A percentile compares a stretch with the other conserved stretches of the same genome.
Evolutionary conservation across 2,888 invertebrate genomes (phyloP).

Genomic region (Tetanocera ferruginea): DNA sequence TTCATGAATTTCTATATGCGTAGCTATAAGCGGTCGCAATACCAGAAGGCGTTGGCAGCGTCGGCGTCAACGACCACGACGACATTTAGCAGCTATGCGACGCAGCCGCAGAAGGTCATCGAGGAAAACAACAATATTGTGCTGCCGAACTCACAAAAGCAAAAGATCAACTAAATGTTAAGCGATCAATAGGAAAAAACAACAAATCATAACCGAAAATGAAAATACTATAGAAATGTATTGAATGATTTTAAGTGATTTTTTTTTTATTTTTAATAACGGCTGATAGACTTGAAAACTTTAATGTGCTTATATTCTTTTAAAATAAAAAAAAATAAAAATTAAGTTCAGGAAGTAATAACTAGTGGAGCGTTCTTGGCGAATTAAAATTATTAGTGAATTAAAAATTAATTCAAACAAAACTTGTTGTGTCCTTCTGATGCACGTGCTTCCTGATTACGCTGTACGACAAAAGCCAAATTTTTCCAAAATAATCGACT

Average conservation of each 20-base stretch:
- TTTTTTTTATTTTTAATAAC: neutral
- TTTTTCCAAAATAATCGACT: too few relatives aligned
- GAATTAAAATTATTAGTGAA: neutral
- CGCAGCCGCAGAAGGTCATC: constrained; percentile 44
- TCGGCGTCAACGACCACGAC: constrained; percentile 21
- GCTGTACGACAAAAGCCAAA: too few relatives aligned
- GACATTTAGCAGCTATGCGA: constrained; percentile 31
- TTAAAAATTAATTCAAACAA: neutral
- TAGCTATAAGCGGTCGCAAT: constrained; percentile 75
- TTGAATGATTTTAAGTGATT: too few relatives aligned
- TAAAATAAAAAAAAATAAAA: neutral
- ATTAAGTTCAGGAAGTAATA: neutral
- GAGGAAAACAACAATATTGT: constrained; percentile 48
- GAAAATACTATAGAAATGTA: neutral
- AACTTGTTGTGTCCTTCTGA: neutral
- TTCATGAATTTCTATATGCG: constrained; percentile 93
- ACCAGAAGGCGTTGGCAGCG: constrained; percentile 30
- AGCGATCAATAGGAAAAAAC: neutral
- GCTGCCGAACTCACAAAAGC: constrained; percentile 50
- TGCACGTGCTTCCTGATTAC: neutral
- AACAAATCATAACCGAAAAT: constrained; percentile 8
- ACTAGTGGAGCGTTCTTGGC: too few relatives aligned
- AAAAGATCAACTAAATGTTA: constrained; percentile 56
- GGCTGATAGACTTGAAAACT: neutral
- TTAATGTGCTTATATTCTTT: too few relatives aligned